phyloP scores from a whole-genome alignment of 2,113 vertebrate genomes.

The Ramphastos sulfuratus region DNA sequence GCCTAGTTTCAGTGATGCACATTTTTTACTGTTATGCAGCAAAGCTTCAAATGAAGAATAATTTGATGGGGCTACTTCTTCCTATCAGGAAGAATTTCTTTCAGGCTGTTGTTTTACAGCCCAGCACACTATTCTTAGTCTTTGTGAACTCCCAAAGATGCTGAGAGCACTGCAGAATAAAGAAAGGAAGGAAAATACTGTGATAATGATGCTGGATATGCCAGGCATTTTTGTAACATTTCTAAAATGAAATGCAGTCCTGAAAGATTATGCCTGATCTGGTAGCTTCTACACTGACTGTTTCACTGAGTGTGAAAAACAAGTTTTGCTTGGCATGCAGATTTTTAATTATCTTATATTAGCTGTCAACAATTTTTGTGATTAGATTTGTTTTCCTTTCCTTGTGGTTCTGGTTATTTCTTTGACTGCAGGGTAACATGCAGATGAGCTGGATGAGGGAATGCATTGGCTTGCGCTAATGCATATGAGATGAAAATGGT shows the following conservation, averaged over 20 bases:
- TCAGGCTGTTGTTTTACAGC: not conserved
- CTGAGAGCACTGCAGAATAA: not conserved
- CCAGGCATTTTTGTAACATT: not conserved
- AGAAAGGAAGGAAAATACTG: not conserved
- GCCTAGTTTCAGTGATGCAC: not conserved
- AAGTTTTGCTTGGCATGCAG: slow-evolving; percentile 3
- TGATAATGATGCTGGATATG: not conserved
- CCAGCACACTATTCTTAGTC: not conserved
- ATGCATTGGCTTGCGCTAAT: not conserved
- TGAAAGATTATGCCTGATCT: not conserved
- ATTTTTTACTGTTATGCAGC: not conserved
- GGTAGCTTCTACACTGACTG: not conserved
- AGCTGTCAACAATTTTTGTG: not conserved
- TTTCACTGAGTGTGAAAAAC: not conserved
- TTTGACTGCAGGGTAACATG: not conserved
- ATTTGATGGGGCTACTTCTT: not conserved
- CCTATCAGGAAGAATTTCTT: not conserved
- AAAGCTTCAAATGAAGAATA: not conserved
- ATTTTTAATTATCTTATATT: not conserved
- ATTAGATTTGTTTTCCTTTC: not conserved
- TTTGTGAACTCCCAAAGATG: not conserved
- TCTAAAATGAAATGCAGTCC: not conserved
- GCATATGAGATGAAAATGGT: not conserved
- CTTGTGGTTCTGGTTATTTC: not conserved
- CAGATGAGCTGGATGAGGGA: slow-evolving; percentile 24